Base-by-base conservation (phyloP, 1,140 invertebrate genomes). In the Pteromalus puparum region DNA sequence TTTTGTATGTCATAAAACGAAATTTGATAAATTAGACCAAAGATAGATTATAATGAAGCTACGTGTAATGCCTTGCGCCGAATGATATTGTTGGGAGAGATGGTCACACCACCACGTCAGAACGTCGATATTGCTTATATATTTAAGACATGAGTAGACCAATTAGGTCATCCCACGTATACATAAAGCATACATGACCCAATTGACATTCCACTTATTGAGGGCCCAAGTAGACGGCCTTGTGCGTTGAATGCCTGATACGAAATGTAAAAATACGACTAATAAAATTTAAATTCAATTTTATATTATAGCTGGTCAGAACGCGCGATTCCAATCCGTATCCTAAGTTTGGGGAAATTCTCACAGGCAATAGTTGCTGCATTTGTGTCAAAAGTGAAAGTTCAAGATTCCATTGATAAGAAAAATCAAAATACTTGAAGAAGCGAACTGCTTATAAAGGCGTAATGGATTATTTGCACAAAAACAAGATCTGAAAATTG, bases 341-440 rank as follows among this genome's bases (percentile, higher is more conserved):
- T 34, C 34, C 6, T 34, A 34, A 34, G n/a, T 34, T 34, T 34
- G 34, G 34, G 5, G 5, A 34, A 34, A 34, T 2, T 34, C 6
- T 34, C 34, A 34, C 34, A 34, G 34, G 34, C 34, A 34, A 34
- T 34, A 30, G 12, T 61, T 38, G 76, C 1, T n/a, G 26, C 4
- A 13, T 21, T 30, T 24, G 72, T 74, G n/a, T n/a, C n/a, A 76
- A 86, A 34, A 34, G 34, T 34, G 34, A 34, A 81, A 70, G 76
- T 38, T 46, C 76, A 28, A 74, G 82, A 67, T 82, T 85, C 7
- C 53, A 85, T 85, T 68, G 70, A 34, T 78, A 68, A 79, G 67
- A 73, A 82, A 34, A 2, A 80, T 78, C 85, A 86, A 86, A 42
- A 53, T 38, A 74, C 42, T 76, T 30, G 77, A 68, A 70, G 84